phyloP scores from a whole-genome alignment of 37 sponge, comb jelly and placozoan species.

The Sycon ciliatum region DNA sequence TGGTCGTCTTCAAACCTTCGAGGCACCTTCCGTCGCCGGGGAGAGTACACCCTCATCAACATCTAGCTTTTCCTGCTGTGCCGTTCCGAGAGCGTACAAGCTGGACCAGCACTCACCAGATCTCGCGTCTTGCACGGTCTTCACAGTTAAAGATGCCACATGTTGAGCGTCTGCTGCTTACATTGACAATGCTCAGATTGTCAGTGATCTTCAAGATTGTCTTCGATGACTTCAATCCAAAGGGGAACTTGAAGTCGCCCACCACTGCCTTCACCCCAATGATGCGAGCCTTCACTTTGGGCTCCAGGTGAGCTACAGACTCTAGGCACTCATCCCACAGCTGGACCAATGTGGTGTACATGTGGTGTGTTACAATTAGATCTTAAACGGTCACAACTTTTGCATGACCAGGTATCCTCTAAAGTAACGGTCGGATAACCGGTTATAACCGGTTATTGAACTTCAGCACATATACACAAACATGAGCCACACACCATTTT shows the following conservation, averaged over 20 bases:
- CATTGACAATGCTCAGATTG: constrained; percentile 47
- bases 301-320: no score
- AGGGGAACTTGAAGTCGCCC: constrained; percentile 28
- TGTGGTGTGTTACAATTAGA: no score
- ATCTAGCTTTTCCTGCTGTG: no score
- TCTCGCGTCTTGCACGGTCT: constrained; percentile 35
- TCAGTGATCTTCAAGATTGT: constrained; percentile 47
- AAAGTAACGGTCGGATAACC: no score
- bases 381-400: no score
- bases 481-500: no score
- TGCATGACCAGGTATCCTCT: no score
- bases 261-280: constrained; percentile 43
- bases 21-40: constrained; percentile 6
- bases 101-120: constrained; percentile 6
- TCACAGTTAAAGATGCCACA: constrained; percentile 38
- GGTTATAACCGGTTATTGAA: no score
- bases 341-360: not conserved
- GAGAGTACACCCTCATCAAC: no score
- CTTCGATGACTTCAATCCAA: constrained; percentile 50
- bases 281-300: constrained; percentile 49
- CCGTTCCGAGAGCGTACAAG: no score
- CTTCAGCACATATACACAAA: no score
- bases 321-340: constrained; percentile 56
- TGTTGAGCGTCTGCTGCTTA: constrained; percentile 43
- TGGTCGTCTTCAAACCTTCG: constrained; percentile 15